phyloP scores from a whole-genome alignment of 1,140 invertebrate species.

The Drosophila navojoa region DNA sequence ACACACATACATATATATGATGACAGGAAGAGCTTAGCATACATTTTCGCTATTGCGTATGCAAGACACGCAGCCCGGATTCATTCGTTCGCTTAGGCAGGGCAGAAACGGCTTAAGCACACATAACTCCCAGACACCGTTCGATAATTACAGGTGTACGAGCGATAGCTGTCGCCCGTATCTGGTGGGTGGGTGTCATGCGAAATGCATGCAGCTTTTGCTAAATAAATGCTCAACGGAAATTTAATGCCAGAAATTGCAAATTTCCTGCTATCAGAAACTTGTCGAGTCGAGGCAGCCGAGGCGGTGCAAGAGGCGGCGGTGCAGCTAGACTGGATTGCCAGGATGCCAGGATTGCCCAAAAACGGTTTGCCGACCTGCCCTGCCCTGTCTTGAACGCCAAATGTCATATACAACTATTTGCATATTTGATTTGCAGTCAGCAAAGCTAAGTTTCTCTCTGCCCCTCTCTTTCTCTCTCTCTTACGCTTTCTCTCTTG shows the following conservation, averaged over 20 bases:
- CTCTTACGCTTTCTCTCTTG: not conserved
- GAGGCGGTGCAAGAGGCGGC: not conserved
- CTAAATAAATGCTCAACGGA: constrained; percentile 61
- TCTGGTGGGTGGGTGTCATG: not conserved
- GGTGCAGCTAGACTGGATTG: not conserved
- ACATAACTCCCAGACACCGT: constrained; percentile 29
- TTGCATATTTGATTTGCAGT: constrained; percentile 72
- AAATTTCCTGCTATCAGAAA: constrained; percentile 78
- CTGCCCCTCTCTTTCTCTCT: not conserved
- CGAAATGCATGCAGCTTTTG: constrained; percentile 27
- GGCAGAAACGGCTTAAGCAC: constrained; percentile 22
- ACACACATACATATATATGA: not conserved
- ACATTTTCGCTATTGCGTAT: constrained; percentile 19
- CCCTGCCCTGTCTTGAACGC: constrained; percentile 11
- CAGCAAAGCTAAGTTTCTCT: constrained; percentile 32
- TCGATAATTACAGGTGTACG: constrained; percentile 36
- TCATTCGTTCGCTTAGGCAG: not conserved
- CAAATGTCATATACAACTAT: constrained; percentile 27
- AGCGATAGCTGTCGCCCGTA: not conserved
- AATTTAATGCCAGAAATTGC: constrained; percentile 80
- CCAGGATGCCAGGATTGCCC: constrained; percentile 13
- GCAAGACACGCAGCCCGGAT: constrained; percentile 18
- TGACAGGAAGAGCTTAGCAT: constrained; percentile 18
- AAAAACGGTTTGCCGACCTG: constrained; percentile 2
- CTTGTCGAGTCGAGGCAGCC: constrained; percentile 36